Evolutionary conservation across 2,888 invertebrate species (phyloP), one percentile per base, ranked within the genome.

Genomic region (Ectemnius lituratus): DNA sequence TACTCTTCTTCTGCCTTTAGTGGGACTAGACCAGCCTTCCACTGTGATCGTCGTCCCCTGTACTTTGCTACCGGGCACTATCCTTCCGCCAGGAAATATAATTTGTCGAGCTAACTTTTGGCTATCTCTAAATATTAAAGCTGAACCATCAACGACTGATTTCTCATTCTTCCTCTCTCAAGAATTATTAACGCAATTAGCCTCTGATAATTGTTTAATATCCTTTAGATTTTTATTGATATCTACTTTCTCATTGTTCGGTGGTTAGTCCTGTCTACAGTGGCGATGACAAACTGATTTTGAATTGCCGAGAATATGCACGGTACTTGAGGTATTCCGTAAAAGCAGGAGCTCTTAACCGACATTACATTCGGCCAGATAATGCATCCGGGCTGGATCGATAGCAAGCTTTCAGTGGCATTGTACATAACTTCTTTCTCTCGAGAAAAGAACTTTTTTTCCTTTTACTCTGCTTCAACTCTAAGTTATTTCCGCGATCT

Each of bases 31-130:
- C 5, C 37, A 3, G 3, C 11, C 37, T 37, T 37, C 37, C 37
- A 0, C 8, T 8, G 37, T 37, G 8, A 37, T 8, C 11, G 6
- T 6, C 37, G 8, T 37, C 37, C 37, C 37, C 37, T 11, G 3
- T 6, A 52, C 52, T 52, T 52, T 52, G 16, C 52, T 16, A 16
- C 52, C 16, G n/a, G 52, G 52, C 52, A 66, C 47, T 60, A 45
- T 71, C 52, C 63, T 20, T 16, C 73, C 61, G 63, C 62, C 59
- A 70, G 76, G 76, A 86, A 89, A 89, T 88, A 89, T 86, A 87
- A 89, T 89, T 89, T 86, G 79, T 76, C 75, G 76, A 68, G 83
- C 83, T 88, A 88, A 89, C 87, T 89, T 87, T 87, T 80, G 82
- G 85, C 81, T 81, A 28, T n/a, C 28, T 27, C 65, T 63, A 62